phyloP scores from a whole-genome alignment of 1,140 invertebrate species.

The Apis laboriosa region DNA sequence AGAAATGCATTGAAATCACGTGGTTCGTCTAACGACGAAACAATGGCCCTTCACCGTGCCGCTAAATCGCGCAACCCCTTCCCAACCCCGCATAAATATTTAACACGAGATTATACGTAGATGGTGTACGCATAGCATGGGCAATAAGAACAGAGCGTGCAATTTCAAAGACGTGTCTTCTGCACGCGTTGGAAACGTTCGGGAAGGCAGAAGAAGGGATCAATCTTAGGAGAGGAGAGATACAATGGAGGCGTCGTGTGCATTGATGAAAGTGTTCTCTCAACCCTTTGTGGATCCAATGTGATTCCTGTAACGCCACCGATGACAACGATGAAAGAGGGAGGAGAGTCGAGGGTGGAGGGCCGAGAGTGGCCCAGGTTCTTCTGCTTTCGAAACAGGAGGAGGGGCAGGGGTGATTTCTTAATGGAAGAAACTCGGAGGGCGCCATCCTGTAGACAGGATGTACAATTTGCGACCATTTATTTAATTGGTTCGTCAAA shows the following conservation, averaged over 20 bases:
- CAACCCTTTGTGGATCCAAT: slow-evolving; percentile 69
- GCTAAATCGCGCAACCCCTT: not conserved
- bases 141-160: not conserved
- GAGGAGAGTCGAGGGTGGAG: slow-evolving; percentile 22
- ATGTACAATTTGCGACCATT: slow-evolving; percentile 68
- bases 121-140: too few species aligned
- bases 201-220: slow-evolving; percentile 31
- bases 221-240: slow-evolving; percentile 55
- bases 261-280: slow-evolving; percentile 69
- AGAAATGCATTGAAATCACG: too few species aligned
- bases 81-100: not conserved
- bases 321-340: slow-evolving; percentile 49
- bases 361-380: slow-evolving; percentile 57
- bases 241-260: slow-evolving; percentile 59
- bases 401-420: slow-evolving; percentile 3
- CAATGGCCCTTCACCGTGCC: too few species aligned
- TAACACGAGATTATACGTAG: not conserved
- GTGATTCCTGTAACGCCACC: slow-evolving; percentile 65
- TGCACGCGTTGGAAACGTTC: slow-evolving; percentile 20
- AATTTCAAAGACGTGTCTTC: slow-evolving; percentile 28
- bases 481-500: slow-evolving; percentile 72
- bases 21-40: not conserved
- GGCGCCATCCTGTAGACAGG: slow-evolving; percentile 18
- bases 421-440: slow-evolving; percentile 69
- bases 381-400: slow-evolving; percentile 33